Evolutionary conservation across 2,113 vertebrate genomes (phyloP).

Genomic region (Opisthocomus hoazin): DNA sequence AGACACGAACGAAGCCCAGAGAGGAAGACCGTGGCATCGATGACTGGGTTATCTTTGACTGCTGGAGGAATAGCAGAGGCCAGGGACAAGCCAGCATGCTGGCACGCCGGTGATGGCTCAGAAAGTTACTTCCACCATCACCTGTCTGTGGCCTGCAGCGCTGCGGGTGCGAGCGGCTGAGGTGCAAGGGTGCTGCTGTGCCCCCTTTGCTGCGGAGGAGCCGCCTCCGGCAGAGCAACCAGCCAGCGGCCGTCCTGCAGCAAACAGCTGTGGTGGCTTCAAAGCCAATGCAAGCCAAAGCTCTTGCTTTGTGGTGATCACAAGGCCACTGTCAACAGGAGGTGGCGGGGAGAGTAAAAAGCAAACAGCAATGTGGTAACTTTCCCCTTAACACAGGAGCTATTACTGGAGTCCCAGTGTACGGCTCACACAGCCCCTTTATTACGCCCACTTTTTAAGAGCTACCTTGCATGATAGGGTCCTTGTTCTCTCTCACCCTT

Average conservation of each 20-base stretch:
- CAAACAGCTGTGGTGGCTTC: not conserved
- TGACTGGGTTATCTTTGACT: not conserved
- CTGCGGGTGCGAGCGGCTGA: rapidly evolving
- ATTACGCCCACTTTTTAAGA: not conserved
- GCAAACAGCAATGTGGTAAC: not conserved
- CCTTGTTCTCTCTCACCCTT: not conserved
- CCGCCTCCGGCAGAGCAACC: not conserved
- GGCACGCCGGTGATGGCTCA: not conserved
- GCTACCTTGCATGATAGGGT: not conserved
- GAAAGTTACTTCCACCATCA: not conserved
- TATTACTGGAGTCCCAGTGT: not conserved
- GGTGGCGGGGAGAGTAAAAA: not conserved
- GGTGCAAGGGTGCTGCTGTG: not conserved
- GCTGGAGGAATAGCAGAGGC: not conserved
- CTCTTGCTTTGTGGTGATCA: not conserved
- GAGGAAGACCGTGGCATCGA: not conserved
- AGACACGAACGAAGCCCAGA: rapidly evolving
- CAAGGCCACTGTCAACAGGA: not conserved
- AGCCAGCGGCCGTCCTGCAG: not conserved
- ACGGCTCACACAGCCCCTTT: not conserved
- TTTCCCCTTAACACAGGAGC: not conserved
- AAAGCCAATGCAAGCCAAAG: rapidly evolving
- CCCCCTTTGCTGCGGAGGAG: not conserved
- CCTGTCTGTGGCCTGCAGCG: rapidly evolving
- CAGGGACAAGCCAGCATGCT: rapidly evolving